Base-by-base conservation (phyloP, 2,113 vertebrate species). In the Megaleporinus macrocephalus region DNA sequence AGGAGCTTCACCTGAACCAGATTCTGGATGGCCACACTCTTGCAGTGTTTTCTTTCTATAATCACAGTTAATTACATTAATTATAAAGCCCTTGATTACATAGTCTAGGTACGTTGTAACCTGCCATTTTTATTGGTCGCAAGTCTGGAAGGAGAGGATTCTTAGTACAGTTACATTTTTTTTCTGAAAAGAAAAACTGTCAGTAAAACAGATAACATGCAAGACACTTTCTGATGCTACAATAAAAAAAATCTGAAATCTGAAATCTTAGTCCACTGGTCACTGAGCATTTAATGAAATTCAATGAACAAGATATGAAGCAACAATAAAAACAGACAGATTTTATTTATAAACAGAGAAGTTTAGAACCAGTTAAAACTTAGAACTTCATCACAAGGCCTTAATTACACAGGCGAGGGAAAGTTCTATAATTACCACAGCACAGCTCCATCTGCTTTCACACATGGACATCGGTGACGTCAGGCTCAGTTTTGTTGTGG, bases 401-500 rank as follows among this genome's bases (percentile, higher is more conserved):
- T 14, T 59, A 86, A 83, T 80, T 83, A 80, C 65, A 71, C 63
- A 71, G 57, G 47, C 71, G 65, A 47, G 55, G 73, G 78, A 79
- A 86, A 80, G 72, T 80, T 79, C 84, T 83, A 76, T 79, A 83
- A 76, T 76, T 76, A 66, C 65, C 63, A 51, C 73, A 76, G 80
- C 24, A 68, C 72, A 65, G 73, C 36, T 30, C 63, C 84, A 79
- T 78, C 69, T 73, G 55, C 74, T 63, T 77, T 79, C 69, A 82
- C 77, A 82, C 86, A 80, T 70, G 70, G 73, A 84, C 59, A 44
- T 33, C 18, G 27, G 69, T 87, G 87, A 89, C 84, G 86, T 87
- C 87, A 87, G 68, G 70, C 41, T n/a, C 3, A 61, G 84, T 86
- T 76, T 80, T 87, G 85, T 86, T 82, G 87, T 85, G 82, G 82